phyloP scores from a whole-genome alignment of 2,888 invertebrate species.

The Lamellibrachia columna region DNA sequence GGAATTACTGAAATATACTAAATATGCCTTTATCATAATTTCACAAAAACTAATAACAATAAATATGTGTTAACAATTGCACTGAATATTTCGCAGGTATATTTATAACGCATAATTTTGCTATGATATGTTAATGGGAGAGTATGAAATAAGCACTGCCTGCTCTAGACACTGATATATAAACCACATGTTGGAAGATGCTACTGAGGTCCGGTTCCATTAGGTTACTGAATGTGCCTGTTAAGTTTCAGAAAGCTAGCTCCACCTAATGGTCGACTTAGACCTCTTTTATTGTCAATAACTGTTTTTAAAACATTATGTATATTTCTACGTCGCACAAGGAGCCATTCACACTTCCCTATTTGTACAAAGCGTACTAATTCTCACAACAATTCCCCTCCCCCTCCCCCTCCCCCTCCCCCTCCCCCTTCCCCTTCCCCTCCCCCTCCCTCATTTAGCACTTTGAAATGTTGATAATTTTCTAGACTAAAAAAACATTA shows the following conservation, averaged over 20 bases:
- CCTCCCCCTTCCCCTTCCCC: too few species aligned
- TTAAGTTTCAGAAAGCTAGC: not conserved
- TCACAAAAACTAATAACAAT: not conserved
- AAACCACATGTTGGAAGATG: not conserved
- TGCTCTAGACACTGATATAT: not conserved
- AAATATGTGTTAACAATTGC: not conserved
- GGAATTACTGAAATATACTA: not conserved
- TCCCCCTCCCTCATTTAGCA: too few species aligned
- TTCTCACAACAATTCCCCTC: too few species aligned
- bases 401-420: too few species aligned
- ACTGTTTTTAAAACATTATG: not conserved
- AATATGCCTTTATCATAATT: not conserved
- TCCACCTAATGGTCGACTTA: not conserved
- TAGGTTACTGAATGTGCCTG: conserved; percentile 16
- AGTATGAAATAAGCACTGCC: not conserved
- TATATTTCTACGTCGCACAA: too few species aligned
- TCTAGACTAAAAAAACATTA: too few species aligned
- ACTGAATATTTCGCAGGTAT: not conserved
- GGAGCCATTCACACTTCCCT: too few species aligned
- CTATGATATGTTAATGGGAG: not conserved
- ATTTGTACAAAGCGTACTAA: too few species aligned
- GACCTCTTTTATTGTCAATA: not conserved
- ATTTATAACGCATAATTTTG: not conserved
- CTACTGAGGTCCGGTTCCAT: not conserved
- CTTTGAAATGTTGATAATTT: too few species aligned